Evolutionary conservation across 2,888 invertebrate genomes (phyloP).

Genomic region (Drosophila nigritarsus): DNA sequence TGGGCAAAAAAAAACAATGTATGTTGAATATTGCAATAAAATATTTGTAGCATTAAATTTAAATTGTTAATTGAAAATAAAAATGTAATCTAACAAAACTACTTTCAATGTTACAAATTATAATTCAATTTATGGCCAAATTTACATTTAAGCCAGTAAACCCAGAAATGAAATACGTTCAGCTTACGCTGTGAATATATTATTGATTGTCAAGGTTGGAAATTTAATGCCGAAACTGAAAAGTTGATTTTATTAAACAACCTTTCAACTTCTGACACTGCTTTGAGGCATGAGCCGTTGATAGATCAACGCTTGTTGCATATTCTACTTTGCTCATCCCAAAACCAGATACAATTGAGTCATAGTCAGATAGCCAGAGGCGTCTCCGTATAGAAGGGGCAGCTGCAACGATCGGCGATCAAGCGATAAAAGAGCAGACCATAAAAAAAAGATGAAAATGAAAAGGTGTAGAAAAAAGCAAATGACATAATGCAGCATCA

Average conservation of each 20-base stretch:
- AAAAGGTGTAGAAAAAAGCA: slow-evolving; percentile 69
- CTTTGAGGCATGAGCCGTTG: slow-evolving; percentile 22
- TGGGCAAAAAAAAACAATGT: too few species aligned
- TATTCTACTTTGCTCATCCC: slow-evolving; percentile 7
- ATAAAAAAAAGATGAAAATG: background rate
- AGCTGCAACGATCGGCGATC: slow-evolving; percentile 63
- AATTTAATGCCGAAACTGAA: slow-evolving; percentile 28
- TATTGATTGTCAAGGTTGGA: slow-evolving; percentile 14
- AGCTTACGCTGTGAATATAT: background rate
- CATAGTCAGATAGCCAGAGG: slow-evolving; percentile 23
- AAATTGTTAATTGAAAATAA: background rate
- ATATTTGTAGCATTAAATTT: background rate
- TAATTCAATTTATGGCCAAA: background rate
- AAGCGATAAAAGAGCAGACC: slow-evolving; percentile 52
- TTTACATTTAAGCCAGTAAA: background rate
- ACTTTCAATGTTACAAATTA: background rate
- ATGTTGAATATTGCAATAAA: background rate
- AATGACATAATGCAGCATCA: slow-evolving; percentile 79
- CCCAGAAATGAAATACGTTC: background rate
- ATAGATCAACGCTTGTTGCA: slow-evolving; percentile 25
- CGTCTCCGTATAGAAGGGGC: slow-evolving; percentile 18
- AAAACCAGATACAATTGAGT: slow-evolving; percentile 39
- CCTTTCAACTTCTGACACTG: slow-evolving; percentile 11
- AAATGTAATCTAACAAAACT: background rate
- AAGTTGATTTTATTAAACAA: slow-evolving; percentile 17